Evolutionary conservation across 2,888 invertebrate species (phyloP).

Genomic region (Dryobota labecula): DNA sequence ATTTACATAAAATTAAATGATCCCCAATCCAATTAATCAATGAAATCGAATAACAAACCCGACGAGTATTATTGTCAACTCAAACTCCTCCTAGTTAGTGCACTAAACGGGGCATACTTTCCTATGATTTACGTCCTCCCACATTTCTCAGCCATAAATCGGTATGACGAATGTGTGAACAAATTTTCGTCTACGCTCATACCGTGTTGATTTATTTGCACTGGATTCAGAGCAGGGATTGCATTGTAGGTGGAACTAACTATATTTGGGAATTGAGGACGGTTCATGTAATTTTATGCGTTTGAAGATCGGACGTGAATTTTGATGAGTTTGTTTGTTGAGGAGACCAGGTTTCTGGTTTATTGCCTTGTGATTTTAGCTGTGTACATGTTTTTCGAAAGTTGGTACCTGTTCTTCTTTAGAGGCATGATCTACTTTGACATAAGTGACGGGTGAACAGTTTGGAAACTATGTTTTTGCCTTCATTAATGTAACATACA

Average conservation of each 20-base stretch:
- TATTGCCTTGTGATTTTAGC: constrained; percentile 23
- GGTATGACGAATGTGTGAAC: constrained; percentile 65
- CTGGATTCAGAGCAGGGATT: constrained; percentile 43
- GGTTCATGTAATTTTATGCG: constrained; percentile 56
- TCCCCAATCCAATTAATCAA: not conserved
- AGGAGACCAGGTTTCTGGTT: constrained; percentile 13
- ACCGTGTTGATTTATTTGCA: constrained; percentile 55
- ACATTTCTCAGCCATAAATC: constrained; percentile 58
- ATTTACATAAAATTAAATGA: not conserved
- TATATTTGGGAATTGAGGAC: constrained; percentile 60
- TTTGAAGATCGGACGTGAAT: constrained; percentile 43
- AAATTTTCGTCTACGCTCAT: constrained; percentile 52
- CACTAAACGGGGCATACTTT: constrained; percentile 40
- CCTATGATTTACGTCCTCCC: constrained; percentile 51
- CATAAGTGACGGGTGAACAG: not conserved
- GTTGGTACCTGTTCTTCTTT: not conserved
- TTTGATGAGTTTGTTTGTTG: constrained; percentile 43
- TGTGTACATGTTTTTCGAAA: not conserved
- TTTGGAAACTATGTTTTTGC: not conserved
- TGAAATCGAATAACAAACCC: not conserved
- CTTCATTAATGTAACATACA: too few species aligned
- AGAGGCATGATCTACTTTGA: not conserved
- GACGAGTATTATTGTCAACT: not conserved
- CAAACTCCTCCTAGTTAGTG: constrained; percentile 16
- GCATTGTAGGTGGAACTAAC: constrained; percentile 51